phyloP scores from a whole-genome alignment of 1,140 invertebrate genomes.

The Drosophila repleta region DNA sequence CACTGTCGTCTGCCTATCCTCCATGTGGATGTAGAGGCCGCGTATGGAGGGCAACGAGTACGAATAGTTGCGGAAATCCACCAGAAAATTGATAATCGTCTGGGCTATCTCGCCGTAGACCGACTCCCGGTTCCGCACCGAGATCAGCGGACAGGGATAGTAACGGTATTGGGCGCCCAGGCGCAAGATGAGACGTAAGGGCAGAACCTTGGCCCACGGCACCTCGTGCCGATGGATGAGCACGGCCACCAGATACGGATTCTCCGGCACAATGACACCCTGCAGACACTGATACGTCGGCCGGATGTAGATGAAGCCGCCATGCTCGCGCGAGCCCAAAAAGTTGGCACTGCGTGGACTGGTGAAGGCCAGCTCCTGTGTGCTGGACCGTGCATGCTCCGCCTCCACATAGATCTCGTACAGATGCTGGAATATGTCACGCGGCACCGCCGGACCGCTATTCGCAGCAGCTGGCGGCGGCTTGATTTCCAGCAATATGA shows the following conservation, averaged over 20 bases:
- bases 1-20: constrained; percentile 92
- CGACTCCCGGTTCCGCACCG: constrained; percentile 91
- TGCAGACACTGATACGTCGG: constrained; percentile 93
- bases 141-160: constrained; percentile 94
- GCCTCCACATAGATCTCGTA: constrained; percentile 91
- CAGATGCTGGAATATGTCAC: constrained; percentile 91
- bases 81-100: constrained; percentile 95
- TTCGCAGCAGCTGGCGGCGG: constrained; percentile 69
- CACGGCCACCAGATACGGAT: constrained; percentile 92
- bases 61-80: constrained; percentile 94
- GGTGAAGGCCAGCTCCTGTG: constrained; percentile 89
- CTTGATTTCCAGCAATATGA: constrained; percentile 91
- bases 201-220: constrained; percentile 93
- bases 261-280: constrained; percentile 89
- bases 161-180: constrained; percentile 94
- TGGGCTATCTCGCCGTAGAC: constrained; percentile 95
- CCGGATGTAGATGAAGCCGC: constrained; percentile 93
- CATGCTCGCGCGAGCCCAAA: constrained; percentile 92
- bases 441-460: constrained; percentile 87
- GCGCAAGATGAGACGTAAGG: constrained; percentile 86
- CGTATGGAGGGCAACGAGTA: constrained; percentile 92
- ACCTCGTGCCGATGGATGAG: constrained; percentile 94
- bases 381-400: constrained; percentile 88
- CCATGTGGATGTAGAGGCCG: constrained; percentile 93
- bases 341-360: constrained; percentile 87